Percentiles rank a stretch among this genome's conserved stretches.
Conservation (phyloP, 2,888 invertebrate genomes). For the Thymelicus sylvestris region DNA sequence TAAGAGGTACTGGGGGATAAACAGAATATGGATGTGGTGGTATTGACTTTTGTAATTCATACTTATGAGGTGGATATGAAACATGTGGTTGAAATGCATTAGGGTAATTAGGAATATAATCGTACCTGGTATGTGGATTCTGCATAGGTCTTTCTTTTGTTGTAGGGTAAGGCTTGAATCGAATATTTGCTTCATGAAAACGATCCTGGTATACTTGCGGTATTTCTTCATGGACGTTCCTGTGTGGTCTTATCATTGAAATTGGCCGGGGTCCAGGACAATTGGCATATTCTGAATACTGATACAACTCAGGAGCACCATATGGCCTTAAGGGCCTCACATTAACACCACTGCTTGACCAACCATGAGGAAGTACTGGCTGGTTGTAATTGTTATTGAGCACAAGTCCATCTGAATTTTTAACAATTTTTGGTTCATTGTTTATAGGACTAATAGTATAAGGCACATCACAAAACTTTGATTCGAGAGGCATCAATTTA, state of each 20-base stretch:
- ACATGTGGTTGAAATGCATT: constrained; percentile 69
- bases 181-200: constrained; percentile 67
- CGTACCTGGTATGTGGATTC: constrained; percentile 76
- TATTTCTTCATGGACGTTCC: constrained; percentile 64
- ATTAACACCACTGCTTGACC: constrained; percentile 57
- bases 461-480: constrained; percentile 82
- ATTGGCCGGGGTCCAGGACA: constrained; percentile 67
- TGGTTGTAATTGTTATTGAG: constrained; percentile 62
- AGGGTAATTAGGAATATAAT: constrained; percentile 72
- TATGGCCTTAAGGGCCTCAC: constrained; percentile 62
- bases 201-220: constrained; percentile 65
- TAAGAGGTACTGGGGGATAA: constrained; percentile 65
- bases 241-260: constrained; percentile 60
- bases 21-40: constrained; percentile 65
- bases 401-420: constrained; percentile 66
- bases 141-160: constrained; percentile 72
- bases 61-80: constrained; percentile 65
- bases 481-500: constrained; percentile 65
- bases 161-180: constrained; percentile 75
- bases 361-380: constrained; percentile 64
- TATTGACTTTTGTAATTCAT: constrained; percentile 69
- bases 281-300: constrained; percentile 69
- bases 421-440: constrained; percentile 71
- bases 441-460: constrained; percentile 67
- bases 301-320: constrained; percentile 69